Conservation (phyloP, 1,140 invertebrate species). For the Drosophila virilis region DNA sequence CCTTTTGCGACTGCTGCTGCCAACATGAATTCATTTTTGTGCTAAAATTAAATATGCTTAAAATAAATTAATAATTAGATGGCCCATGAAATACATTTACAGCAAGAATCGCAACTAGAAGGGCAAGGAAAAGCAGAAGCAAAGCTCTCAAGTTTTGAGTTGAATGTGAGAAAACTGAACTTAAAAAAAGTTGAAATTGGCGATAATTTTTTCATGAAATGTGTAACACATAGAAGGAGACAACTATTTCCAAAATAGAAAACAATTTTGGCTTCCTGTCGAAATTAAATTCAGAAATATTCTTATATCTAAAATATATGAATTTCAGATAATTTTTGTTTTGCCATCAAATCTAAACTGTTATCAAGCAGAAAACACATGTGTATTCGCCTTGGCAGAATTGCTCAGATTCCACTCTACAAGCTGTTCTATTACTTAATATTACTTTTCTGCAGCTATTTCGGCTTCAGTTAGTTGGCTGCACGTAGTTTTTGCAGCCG, state of each 20-base stretch:
- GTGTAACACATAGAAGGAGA: no score
- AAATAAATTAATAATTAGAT: constrained; percentile 72
- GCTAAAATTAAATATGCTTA: constrained; percentile 73
- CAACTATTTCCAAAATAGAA: no score
- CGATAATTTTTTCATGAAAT: no score
- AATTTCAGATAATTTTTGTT: no score
- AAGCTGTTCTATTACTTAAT: neutral
- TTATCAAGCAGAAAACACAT: no score
- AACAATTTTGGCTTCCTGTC: no score
- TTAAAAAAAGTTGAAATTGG: no score
- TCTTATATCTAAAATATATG: no score
- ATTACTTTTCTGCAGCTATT: neutral
- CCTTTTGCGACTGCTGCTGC: constrained; percentile 28
- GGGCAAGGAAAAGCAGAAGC: neutral
- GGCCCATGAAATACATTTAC: constrained; percentile 7
- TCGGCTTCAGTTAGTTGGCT: neutral
- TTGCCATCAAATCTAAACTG: no score
- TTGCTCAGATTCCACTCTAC: no score
- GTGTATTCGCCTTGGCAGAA: no score
- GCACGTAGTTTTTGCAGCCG: neutral
- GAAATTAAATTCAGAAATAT: no score
- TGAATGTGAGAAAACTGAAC: neutral
- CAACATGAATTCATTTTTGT: constrained; percentile 69
- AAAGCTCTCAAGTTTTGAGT: constrained; percentile 1
- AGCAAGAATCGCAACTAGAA: constrained; percentile 2